Base-by-base conservation (phyloP, 2,888 invertebrate genomes). In the Lycaena phlaeas region DNA sequence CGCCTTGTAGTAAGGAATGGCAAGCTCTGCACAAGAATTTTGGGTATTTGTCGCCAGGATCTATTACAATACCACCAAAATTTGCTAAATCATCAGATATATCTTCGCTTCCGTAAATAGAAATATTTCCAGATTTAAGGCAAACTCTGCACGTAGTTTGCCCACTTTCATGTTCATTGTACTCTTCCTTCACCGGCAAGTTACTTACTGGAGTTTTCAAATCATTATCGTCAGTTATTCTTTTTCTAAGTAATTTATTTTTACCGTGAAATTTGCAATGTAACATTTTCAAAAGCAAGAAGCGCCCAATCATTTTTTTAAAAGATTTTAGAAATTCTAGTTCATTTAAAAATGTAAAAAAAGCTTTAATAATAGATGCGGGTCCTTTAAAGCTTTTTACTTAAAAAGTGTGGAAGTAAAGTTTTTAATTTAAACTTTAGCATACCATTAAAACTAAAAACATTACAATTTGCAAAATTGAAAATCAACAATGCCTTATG, bases 1-100 rank as follows among this genome's bases (percentile, higher is more conserved):
- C 82, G 4, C 69, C 67, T 52, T 70, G 62, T 1, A 84, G 60
- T 2, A 75, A 52, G 2, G 59, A 50, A 42, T 68, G 53, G 38
- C 84, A 84, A 1, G 64, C 43, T 5, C 59, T 50, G 45, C 84
- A 84, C 14, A 84, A 45, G 41, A 55, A 64, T 56, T 81, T 78
- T 0, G 81, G 76, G 46, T 65, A 64, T 0, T 53, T 44, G 48
- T 82, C 82, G 36, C 68, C 61, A 22, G 40, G 27, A 6, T 47
- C 55, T 1, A 79, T 50, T 37, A 66, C 58, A 43, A 81, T 62
- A 7, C 62, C 72, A 14, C 60, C 68, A 38, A 81, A 65, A 12
- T 40, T 50, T 11, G 46, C 55, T 15, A 82, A 41, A 0, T 59
- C 61, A 34, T 66, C 62, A 1, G 70, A 52, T 27, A 76, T 46